These are phyloP conservation scores for Psylliodes chrysocephalus DNA, from an alignment of 2,888 invertebrate genomes.

Conservation along the genomic window DNA sequence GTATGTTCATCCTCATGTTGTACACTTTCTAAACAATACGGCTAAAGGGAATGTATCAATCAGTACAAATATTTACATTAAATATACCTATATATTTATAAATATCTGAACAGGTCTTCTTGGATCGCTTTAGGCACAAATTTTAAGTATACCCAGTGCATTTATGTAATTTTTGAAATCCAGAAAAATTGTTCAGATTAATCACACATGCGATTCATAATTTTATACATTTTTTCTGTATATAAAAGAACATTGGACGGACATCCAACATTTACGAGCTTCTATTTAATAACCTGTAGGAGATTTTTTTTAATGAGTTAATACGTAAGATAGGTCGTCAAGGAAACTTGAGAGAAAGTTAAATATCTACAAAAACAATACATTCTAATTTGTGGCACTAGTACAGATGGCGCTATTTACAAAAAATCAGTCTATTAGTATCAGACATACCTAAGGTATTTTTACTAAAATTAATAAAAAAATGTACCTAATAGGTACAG, in stretches of 20 bases:
- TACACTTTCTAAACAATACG: background rate
- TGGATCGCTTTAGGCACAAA: slow-evolving; percentile 23
- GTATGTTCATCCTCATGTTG: background rate
- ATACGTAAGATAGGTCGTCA: slow-evolving; percentile 3
- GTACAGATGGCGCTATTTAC: background rate
- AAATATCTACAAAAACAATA: background rate
- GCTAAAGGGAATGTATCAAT: slow-evolving; percentile 18
- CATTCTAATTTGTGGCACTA: background rate
- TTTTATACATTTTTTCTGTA: slow-evolving; percentile 15
- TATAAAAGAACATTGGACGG: slow-evolving; percentile 44
- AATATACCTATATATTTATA: too few relatives aligned
- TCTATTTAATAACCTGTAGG: background rate
- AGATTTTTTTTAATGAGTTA: background rate
- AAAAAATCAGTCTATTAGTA: background rate
- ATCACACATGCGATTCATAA: slow-evolving; percentile 25
- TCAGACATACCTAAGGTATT: too few relatives aligned
- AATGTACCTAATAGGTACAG: too few relatives aligned
- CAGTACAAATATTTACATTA: slow-evolving; percentile 29
- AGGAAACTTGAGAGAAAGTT: slow-evolving; percentile 3
- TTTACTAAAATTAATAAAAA: too few relatives aligned
- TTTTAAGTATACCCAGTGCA: slow-evolving; percentile 30
- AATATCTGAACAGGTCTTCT: slow-evolving; percentile 24
- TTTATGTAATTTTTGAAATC: slow-evolving; percentile 12
- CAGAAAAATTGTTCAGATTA: slow-evolving; percentile 28
- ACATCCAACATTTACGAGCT: slow-evolving; percentile 43